Evolutionary conservation across 2,888 invertebrate genomes (phyloP).

Genomic region (Sinodicranocentrus sp.): DNA sequence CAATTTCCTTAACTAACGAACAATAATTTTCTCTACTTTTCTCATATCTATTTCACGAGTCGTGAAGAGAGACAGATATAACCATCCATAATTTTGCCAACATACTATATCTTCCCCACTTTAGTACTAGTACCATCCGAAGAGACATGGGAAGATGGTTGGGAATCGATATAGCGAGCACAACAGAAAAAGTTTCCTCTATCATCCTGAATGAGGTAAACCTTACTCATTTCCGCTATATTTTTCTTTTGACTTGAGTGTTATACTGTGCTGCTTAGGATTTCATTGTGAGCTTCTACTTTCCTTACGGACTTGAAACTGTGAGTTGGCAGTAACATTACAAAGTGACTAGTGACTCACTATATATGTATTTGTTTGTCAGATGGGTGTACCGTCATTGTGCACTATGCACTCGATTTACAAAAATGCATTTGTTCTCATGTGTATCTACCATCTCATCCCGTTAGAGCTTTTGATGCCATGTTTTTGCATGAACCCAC

Average conservation of each 20-base stretch:
- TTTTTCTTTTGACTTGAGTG: conserved; percentile 30
- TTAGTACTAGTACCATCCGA: conserved; percentile 13
- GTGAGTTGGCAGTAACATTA: no score
- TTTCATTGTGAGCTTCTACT: no score
- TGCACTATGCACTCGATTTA: no score
- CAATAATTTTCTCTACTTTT: conserved; percentile 35
- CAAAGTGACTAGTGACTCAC: no score
- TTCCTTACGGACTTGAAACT: no score
- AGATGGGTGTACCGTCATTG: no score
- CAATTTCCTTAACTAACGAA: conserved; percentile 44
- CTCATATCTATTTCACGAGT: conserved; percentile 54
- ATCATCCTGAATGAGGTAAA: conserved; percentile 9
- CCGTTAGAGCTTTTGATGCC: not conserved
- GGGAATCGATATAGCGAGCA: no score
- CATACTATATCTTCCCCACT: not conserved
- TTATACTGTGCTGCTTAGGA: not conserved
- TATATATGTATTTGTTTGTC: no score
- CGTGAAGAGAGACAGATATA: conserved; percentile 39
- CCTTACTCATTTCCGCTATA: conserved; percentile 44
- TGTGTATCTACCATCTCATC: conserved; percentile 7
- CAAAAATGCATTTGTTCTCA: conserved; percentile 28
- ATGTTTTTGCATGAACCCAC: not conserved
- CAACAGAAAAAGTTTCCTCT: conserved; percentile 23
- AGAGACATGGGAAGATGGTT: conserved; percentile 37
- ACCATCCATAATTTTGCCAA: conserved; percentile 20